A percentile compares a stretch with the other conserved stretches of the same genome.
phyloP scores from a whole-genome alignment of 2,797 vertebrate genomes.

The Tragelaphus oryx region DNA sequence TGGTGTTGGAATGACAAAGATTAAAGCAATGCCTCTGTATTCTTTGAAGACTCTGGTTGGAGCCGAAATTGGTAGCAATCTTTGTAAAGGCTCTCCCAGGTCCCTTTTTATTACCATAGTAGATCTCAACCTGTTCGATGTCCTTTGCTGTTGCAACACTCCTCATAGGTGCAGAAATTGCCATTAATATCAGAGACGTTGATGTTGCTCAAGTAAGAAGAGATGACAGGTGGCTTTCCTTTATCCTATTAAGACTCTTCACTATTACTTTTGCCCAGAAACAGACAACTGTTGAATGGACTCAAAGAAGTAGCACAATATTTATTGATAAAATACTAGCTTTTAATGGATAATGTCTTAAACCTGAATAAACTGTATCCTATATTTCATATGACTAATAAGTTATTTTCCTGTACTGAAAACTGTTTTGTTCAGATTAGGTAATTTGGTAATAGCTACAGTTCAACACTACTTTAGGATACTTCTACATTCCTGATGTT shows the following conservation, averaged over 20 bases:
- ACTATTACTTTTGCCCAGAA: background rate
- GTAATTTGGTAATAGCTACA: background rate
- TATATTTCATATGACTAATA: background rate
- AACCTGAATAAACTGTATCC: background rate
- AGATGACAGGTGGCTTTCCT: background rate
- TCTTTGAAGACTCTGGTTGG: background rate
- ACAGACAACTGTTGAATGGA: background rate
- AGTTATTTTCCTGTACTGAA: background rate
- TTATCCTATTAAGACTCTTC: background rate
- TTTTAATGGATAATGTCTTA: background rate
- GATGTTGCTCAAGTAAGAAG: background rate
- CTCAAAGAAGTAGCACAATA: background rate
- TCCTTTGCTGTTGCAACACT: background rate
- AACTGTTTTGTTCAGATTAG: background rate
- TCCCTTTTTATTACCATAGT: background rate
- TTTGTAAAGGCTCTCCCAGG: background rate
- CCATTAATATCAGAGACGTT: background rate
- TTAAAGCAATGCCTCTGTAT: background rate
- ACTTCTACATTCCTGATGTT: background rate
- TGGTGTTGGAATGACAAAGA: background rate
- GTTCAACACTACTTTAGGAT: background rate
- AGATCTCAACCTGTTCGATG: background rate
- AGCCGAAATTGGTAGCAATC: background rate
- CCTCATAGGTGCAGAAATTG: background rate
- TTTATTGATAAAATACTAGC: background rate